Evolutionary conservation across 2,888 invertebrate genomes (phyloP).

Genomic region (Timandra comae): DNA sequence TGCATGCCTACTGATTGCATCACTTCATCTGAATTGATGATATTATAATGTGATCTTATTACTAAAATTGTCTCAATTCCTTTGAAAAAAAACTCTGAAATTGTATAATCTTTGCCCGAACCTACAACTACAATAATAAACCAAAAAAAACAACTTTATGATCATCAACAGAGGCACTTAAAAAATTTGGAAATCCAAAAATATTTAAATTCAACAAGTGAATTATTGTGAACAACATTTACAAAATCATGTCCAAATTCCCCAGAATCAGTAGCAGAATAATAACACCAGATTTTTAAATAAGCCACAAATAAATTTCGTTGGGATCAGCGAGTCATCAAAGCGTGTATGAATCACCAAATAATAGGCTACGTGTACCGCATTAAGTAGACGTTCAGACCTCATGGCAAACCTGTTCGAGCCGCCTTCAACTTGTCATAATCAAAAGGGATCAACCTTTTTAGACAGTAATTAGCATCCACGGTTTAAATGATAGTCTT

Average conservation of each 20-base stretch:
- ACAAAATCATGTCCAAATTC: slow-evolving; percentile 7
- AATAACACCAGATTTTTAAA: slow-evolving; percentile 16
- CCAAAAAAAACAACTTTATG: too few species aligned
- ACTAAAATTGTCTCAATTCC: too few species aligned
- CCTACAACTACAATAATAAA: too few species aligned
- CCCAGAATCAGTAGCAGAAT: slow-evolving; percentile 17
- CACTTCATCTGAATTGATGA: slow-evolving; percentile 49
- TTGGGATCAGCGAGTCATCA: slow-evolving; percentile 21
- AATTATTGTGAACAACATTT: neutral
- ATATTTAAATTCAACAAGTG: neutral
- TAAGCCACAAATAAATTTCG: slow-evolving; percentile 6
- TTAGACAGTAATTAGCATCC: slow-evolving; percentile 39
- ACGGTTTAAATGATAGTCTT: too few species aligned
- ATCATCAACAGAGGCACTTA: too few species aligned
- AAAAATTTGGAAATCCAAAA: neutral
- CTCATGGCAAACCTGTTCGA: slow-evolving; percentile 27
- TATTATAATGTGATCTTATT: slow-evolving; percentile 40
- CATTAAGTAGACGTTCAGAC: slow-evolving; percentile 24
- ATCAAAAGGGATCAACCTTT: slow-evolving; percentile 39
- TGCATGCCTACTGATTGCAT: slow-evolving; percentile 69
- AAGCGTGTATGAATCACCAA: slow-evolving; percentile 26
- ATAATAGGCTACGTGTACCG: slow-evolving; percentile 22
- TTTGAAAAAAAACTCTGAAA: too few species aligned
- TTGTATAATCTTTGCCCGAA: too few species aligned
- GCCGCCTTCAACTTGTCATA: slow-evolving; percentile 43